These are phyloP conservation scores for Apistogramma diplotaenia DNA, from an alignment of 2,113 vertebrate species.

Conservation along the genomic window DNA sequence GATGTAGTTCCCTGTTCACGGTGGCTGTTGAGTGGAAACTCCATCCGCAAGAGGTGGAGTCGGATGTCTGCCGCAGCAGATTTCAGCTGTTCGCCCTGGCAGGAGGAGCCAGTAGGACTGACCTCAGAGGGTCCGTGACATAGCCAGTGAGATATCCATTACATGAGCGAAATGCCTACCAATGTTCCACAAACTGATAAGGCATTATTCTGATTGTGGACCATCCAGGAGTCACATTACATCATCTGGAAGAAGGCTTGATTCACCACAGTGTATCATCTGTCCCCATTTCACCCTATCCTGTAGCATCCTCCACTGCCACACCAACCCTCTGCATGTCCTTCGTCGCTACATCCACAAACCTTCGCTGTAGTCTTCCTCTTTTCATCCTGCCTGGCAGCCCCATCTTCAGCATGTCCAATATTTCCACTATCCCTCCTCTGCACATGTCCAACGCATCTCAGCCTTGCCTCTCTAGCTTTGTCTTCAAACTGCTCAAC, in stretches of 20 bases:
- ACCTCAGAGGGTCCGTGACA: constrained; percentile 58
- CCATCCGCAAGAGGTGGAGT: constrained; percentile 23
- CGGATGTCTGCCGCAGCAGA: constrained; percentile 48
- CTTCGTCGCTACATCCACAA: neutral
- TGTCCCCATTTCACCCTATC: neutral
- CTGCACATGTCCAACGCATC: neutral
- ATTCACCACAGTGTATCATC: neutral
- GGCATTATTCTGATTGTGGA: neutral
- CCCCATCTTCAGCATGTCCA: neutral
- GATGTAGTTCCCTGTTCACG: constrained; percentile 73
- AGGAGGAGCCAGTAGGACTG: constrained; percentile 55
- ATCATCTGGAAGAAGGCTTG: neutral
- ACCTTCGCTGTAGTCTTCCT: neutral
- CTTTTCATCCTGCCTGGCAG: neutral
- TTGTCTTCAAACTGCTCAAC: neutral
- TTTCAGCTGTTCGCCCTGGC: constrained; percentile 77
- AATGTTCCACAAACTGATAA: neutral
- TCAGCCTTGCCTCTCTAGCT: neutral
- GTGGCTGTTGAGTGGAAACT: constrained; percentile 71
- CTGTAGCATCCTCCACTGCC: no score
- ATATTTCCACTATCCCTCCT: neutral
- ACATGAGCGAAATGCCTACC: neutral
- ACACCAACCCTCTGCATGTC: no score
- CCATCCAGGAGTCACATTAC: neutral
- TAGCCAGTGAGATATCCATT: neutral